Evolutionary conservation across 2,888 invertebrate species (phyloP).

Genomic region (Agrochola lota): DNA sequence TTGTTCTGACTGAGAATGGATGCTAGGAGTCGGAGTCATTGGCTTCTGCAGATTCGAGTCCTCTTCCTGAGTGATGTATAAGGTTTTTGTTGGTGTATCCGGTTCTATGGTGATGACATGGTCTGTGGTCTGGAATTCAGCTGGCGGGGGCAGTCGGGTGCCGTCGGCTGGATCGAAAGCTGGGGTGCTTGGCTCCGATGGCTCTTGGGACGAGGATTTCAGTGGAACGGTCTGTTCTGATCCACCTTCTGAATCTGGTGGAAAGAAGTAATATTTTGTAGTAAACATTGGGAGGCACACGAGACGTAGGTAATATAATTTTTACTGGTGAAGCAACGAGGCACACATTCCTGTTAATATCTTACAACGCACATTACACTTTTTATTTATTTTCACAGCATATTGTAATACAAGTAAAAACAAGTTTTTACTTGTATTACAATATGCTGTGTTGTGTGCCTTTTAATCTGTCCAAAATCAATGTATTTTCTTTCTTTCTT

Average conservation of each 20-base stretch:
- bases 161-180: conserved; percentile 73
- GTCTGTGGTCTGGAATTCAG: conserved; percentile 75
- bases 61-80: conserved; percentile 83
- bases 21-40: conserved; percentile 81
- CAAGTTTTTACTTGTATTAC: too few species aligned
- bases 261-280: not conserved
- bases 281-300: not conserved
- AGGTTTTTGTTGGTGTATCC: conserved; percentile 77
- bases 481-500: too few species aligned
- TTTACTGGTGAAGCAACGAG: too few species aligned
- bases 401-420: too few species aligned
- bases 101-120: conserved; percentile 84
- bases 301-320: not conserved
- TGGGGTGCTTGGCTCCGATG: conserved; percentile 79
- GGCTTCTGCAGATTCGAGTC: conserved; percentile 82
- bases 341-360: too few species aligned
- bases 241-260: conserved; percentile 77
- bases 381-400: too few species aligned
- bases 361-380: too few species aligned
- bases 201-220: conserved; percentile 80
- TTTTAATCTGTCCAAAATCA: too few species aligned
- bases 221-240: conserved; percentile 80
- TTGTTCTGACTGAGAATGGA: conserved; percentile 77
- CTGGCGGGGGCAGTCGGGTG: conserved; percentile 73
- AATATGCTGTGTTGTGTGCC: too few species aligned